Percentiles rank a stretch among this genome's conserved stretches.
Evolutionary conservation across 2,113 vertebrate genomes (phyloP).

Genomic region (Cyphomyrus discorhynchus): DNA sequence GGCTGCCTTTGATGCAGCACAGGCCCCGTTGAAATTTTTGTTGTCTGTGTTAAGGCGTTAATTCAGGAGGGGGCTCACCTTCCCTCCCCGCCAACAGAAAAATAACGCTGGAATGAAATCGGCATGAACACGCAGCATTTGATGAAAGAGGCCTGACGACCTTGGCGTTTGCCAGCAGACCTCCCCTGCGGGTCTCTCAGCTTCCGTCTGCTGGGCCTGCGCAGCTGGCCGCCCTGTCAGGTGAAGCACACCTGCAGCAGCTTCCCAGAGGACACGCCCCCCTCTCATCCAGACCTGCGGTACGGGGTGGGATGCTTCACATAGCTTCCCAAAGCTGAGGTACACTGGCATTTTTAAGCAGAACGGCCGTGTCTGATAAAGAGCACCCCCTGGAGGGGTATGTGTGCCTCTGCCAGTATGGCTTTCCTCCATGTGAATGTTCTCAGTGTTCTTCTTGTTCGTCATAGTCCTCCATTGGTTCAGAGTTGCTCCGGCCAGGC

Average conservation of each 20-base stretch:
- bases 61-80: neutral
- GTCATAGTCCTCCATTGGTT: neutral
- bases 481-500: conserved; percentile 17
- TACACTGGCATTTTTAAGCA: conserved; percentile 17
- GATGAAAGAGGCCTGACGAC: neutral
- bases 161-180: neutral
- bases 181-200: neutral
- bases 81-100: too few relatives aligned
- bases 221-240: neutral
- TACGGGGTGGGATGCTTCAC: neutral
- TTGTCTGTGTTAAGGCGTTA: neutral
- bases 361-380: neutral
- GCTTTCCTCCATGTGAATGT: conserved; percentile 6
- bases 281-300: neutral
- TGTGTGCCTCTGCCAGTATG: neutral
- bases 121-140: neutral
- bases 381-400: neutral
- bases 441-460: neutral
- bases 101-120: neutral
- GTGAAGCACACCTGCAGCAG: conserved; percentile 36
- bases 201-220: neutral
- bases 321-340: conserved; percentile 13
- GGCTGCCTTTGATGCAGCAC: neutral
- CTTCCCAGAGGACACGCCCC: neutral
- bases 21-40: neutral